Conservation (phyloP, 2,113 vertebrate species). For the Peromyscus leucopus region DNA sequence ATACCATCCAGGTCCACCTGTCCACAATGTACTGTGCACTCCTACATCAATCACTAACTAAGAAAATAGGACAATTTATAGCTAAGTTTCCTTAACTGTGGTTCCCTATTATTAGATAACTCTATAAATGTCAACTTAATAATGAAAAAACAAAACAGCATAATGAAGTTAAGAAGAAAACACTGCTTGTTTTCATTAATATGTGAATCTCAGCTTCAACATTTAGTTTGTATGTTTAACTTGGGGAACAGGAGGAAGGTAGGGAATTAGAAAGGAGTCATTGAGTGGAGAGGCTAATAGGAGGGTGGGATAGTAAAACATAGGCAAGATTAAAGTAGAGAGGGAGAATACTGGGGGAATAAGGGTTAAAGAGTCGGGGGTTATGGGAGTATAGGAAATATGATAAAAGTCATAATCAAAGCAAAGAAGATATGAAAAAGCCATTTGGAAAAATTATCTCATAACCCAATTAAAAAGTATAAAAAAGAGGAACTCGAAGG, state of each 20-base stretch:
- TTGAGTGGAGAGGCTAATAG: neutral
- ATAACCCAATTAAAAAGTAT: neutral
- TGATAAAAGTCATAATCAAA: neutral
- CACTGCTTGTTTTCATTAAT: neutral
- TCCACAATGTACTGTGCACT: neutral
- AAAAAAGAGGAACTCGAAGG: neutral
- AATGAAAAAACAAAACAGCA: neutral
- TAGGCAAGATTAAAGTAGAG: neutral
- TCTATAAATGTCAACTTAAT: neutral
- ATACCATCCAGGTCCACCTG: neutral
- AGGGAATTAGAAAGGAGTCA: neutral
- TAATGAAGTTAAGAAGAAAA: neutral
- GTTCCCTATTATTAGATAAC: neutral
- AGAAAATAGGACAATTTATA: neutral
- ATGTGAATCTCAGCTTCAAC: neutral
- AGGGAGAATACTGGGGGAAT: neutral
- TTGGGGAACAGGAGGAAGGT: neutral
- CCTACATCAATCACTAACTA: neutral
- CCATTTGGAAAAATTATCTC: neutral
- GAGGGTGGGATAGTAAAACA: neutral
- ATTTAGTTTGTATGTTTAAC: neutral
- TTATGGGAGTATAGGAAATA: neutral
- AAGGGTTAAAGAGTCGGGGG: neutral
- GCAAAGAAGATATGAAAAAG: neutral
- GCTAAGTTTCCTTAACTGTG: neutral